These are phyloP conservation scores for Ceratina calcarata DNA, from an alignment of 1,140 invertebrate species.

Conservation along the genomic window DNA sequence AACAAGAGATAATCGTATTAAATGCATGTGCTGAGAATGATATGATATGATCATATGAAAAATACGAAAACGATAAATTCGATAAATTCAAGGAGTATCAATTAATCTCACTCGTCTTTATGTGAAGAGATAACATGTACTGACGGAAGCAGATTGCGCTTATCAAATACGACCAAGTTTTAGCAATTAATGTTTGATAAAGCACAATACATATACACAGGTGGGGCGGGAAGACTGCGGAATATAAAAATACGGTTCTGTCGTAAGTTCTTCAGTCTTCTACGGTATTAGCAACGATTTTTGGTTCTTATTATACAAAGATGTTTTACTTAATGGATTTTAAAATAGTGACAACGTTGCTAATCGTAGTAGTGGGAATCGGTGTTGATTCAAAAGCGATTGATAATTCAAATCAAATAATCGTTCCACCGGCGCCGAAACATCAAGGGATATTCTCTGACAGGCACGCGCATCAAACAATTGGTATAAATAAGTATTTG, in stretches of 20 bases:
- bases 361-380: neutral
- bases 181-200: constrained; percentile 21
- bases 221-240: neutral
- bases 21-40: too few species aligned
- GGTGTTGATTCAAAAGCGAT: constrained; percentile 5
- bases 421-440: constrained; percentile 58
- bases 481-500: constrained; percentile 53
- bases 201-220: neutral
- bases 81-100: neutral
- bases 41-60: too few species aligned
- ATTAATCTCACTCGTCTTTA: neutral
- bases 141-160: constrained; percentile 10
- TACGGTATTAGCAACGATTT: neutral
- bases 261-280: neutral
- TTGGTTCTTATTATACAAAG: neutral
- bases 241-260: constrained; percentile 5
- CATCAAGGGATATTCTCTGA: constrained; percentile 51
- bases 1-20: neutral
- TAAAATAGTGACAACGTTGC: neutral
- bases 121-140: neutral
- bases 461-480: constrained; percentile 47
- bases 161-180: constrained; percentile 25
- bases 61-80: neutral
- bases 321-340: neutral
- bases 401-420: neutral